Evolutionary conservation across 2,797 vertebrate genomes (phyloP).

Genomic region (Melanotaenia boesemani): DNA sequence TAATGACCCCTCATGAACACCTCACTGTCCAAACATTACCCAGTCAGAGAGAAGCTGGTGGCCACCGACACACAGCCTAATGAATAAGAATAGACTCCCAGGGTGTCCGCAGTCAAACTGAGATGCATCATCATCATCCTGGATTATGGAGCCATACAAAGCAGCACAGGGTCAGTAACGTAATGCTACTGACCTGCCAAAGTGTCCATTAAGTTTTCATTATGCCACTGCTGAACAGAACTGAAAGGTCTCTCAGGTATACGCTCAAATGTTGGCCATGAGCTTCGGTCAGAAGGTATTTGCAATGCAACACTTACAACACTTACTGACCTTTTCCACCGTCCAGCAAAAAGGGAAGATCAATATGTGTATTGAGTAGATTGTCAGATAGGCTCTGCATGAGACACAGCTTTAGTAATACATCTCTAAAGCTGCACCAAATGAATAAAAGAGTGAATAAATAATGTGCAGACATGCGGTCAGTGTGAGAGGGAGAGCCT

Average conservation of each 20-base stretch:
- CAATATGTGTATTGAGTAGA: conserved; percentile 32
- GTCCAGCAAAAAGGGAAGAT: conserved; percentile 25
- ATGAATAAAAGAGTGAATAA: not conserved
- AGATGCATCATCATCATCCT: conserved; percentile 12
- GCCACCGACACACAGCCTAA: conserved; percentile 48
- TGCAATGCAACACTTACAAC: conserved; percentile 39
- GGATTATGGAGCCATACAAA: conserved; percentile 33
- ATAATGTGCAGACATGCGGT: not conserved
- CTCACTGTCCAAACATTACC: conserved; percentile 55
- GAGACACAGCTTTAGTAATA: not conserved
- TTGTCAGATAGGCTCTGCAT: not conserved
- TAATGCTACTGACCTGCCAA: conserved; percentile 43
- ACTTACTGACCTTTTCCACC: conserved; percentile 49
- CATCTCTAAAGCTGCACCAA: not conserved
- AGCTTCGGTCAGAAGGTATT: conserved; percentile 29
- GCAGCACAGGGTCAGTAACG: conserved; percentile 38
- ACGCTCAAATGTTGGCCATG: conserved; percentile 47
- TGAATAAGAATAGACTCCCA: conserved; percentile 49
- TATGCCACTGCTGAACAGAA: conserved; percentile 42
- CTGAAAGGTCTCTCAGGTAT: conserved; percentile 27
- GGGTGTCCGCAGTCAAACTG: conserved; percentile 27
- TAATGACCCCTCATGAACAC: conserved; percentile 58
- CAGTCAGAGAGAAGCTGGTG: conserved; percentile 30
- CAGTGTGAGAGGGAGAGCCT: not conserved
- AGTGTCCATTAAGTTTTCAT: conserved; percentile 73